These are phyloP conservation scores for Amphiduros pacificus DNA, from an alignment of 2,888 invertebrate genomes.

Conservation along the genomic window DNA sequence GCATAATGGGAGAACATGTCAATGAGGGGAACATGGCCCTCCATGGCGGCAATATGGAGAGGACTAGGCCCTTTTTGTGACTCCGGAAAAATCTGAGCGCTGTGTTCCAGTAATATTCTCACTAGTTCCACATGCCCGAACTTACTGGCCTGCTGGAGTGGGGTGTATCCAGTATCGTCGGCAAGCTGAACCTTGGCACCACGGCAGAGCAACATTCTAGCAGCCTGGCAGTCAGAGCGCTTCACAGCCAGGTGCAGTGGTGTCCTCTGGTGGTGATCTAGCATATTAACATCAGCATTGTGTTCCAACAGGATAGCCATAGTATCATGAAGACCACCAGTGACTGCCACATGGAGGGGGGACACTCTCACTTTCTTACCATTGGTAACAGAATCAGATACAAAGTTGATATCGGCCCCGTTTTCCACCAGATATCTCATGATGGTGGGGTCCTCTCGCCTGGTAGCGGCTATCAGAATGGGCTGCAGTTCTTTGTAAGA, in stretches of 20 bases:
- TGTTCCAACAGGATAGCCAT: conserved; percentile 18
- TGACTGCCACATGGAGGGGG: conserved; percentile 25
- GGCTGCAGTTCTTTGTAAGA: too few species aligned
- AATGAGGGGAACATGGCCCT: conserved; percentile 28
- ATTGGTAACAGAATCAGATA: not conserved
- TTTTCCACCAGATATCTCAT: conserved; percentile 15
- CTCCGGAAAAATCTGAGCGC: conserved; percentile 21
- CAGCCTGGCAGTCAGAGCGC: conserved; percentile 12
- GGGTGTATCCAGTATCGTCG: conserved; percentile 17
- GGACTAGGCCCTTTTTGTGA: conserved; percentile 24
- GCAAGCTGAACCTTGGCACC: conserved; percentile 17
- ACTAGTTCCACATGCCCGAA: conserved; percentile 29
- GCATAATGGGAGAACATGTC: conserved; percentile 24
- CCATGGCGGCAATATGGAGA: conserved; percentile 26
- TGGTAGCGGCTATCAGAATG: too few species aligned
- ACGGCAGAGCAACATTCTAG: conserved; percentile 19
- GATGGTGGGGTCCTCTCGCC: too few species aligned
- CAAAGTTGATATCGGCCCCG: conserved; percentile 18
- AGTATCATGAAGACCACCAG: conserved; percentile 4
- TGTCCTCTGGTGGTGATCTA: conserved; percentile 17
- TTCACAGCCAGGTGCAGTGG: conserved; percentile 23
- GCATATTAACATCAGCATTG: conserved; percentile 23
- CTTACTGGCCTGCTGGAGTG: conserved; percentile 23
- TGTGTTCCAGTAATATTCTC: conserved; percentile 23
- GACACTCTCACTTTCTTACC: not conserved